These are phyloP conservation scores for Xestia sexstrigata DNA, from an alignment of 2,888 invertebrate genomes.

Conservation along the genomic window DNA sequence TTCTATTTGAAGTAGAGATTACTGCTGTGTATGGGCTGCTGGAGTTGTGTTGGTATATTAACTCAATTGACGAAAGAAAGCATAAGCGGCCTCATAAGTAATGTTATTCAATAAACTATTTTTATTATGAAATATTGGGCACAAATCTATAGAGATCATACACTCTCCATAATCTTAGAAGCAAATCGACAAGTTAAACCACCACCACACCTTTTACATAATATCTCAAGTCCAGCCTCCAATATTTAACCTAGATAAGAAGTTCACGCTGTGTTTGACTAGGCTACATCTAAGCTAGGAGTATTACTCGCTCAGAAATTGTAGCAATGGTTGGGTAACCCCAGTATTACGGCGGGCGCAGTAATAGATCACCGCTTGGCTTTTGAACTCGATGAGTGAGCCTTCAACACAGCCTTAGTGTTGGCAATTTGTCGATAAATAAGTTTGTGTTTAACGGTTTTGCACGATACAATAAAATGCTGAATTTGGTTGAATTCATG, in stretches of 20 bases:
- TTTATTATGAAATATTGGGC: background rate
- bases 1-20: background rate
- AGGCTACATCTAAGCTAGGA: slow-evolving; percentile 43
- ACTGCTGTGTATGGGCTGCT: background rate
- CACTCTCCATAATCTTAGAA: background rate
- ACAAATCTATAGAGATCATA: background rate
- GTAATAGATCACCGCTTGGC: slow-evolving; percentile 85
- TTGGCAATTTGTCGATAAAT: slow-evolving; percentile 39
- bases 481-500: background rate
- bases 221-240: slow-evolving; percentile 47
- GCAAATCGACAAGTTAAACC: background rate
- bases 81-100: background rate
- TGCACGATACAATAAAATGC: background rate
- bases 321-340: slow-evolving; percentile 78
- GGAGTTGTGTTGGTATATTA: background rate
- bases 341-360: slow-evolving; percentile 74
- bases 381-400: slow-evolving; percentile 89
- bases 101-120: fast-evolving
- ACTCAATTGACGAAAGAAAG: background rate
- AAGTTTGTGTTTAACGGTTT: background rate
- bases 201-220: slow-evolving; percentile 26
- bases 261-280: slow-evolving; percentile 55
- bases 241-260: slow-evolving; percentile 59
- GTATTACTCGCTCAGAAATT: slow-evolving; percentile 66
- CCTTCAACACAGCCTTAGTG: slow-evolving; percentile 80